A percentile compares a stretch with the other conserved stretches of the same genome.
These are phyloP conservation scores for Bombus breviceps DNA, from an alignment of 1,140 invertebrate species.

Conservation along the genomic window DNA sequence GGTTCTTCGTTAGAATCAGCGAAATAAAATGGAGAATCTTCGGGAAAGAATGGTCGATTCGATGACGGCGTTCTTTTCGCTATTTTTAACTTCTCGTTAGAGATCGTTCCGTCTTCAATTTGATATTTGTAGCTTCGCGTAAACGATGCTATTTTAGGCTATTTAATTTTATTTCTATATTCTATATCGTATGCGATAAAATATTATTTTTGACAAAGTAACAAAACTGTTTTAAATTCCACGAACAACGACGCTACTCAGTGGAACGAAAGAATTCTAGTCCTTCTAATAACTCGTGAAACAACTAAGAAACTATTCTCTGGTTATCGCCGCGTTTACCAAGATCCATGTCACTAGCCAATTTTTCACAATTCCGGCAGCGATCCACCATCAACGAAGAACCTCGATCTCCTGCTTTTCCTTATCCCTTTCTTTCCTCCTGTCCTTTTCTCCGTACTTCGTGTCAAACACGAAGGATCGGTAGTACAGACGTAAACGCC, in stretches of 20 bases:
- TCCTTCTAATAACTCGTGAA: too few relatives aligned
- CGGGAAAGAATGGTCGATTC: background rate
- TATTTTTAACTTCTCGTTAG: too few relatives aligned
- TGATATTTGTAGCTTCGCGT: too few relatives aligned
- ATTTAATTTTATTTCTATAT: background rate
- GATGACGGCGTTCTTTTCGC: background rate
- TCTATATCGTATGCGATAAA: background rate
- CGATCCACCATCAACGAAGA: background rate
- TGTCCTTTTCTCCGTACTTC: background rate
- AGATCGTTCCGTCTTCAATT: too few relatives aligned
- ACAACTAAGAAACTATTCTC: background rate
- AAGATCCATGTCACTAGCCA: background rate
- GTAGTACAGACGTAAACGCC: conserved; percentile 51
- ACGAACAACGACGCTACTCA: background rate
- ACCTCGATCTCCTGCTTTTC: background rate
- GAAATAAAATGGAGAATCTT: background rate
- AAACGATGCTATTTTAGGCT: background rate
- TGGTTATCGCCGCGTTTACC: background rate
- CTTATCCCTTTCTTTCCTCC: background rate
- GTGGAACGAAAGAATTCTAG: background rate
- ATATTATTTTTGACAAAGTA: background rate
- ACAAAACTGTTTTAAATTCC: background rate
- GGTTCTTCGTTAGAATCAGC: background rate
- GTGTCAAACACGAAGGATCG: conserved; percentile 17
- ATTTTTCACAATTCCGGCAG: background rate